A percentile compares a stretch with the other conserved stretches of the same genome.
phyloP scores from a whole-genome alignment of 1,140 invertebrate genomes.

The Scaptomyza graminum region DNA sequence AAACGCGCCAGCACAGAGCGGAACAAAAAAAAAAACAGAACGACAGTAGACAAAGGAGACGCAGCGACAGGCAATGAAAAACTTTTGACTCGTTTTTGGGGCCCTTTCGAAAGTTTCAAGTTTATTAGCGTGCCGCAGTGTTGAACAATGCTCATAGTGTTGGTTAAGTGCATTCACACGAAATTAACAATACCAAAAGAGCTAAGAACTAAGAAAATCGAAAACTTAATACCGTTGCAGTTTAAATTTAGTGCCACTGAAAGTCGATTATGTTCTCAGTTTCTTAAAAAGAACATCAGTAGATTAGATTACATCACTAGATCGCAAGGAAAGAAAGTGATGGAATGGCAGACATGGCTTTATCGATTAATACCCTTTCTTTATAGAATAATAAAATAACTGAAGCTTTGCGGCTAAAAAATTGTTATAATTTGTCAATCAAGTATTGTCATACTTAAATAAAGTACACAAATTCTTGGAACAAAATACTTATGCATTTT shows the following conservation, averaged over 20 bases:
- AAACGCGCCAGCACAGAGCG: conserved; percentile 12
- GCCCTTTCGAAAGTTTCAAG: conserved; percentile 65
- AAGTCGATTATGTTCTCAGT: no score
- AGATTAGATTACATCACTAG: no score
- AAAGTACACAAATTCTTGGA: no score
- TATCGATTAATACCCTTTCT: background rate
- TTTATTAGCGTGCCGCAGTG: conserved; percentile 69
- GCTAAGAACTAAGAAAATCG: background rate
- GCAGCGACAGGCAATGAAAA: conserved; percentile 64
- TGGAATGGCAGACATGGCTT: no score
- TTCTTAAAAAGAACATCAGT: no score
- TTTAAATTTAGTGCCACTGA: background rate
- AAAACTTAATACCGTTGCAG: background rate
- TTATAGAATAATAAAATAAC: no score
- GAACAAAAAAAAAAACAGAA: background rate
- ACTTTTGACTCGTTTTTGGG: conserved; percentile 53
- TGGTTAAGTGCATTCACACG: conserved; percentile 31
- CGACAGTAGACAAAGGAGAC: background rate
- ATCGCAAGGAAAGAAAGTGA: no score
- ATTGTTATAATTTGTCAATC: no score
- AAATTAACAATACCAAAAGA: conserved; percentile 11
- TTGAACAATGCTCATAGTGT: conserved; percentile 45
- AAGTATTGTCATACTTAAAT: no score
- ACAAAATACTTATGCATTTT: no score
- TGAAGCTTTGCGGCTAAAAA: no score